These are phyloP conservation scores for Papilio helenus DNA, from an alignment of 1,140 invertebrate genomes.

Conservation along the genomic window DNA sequence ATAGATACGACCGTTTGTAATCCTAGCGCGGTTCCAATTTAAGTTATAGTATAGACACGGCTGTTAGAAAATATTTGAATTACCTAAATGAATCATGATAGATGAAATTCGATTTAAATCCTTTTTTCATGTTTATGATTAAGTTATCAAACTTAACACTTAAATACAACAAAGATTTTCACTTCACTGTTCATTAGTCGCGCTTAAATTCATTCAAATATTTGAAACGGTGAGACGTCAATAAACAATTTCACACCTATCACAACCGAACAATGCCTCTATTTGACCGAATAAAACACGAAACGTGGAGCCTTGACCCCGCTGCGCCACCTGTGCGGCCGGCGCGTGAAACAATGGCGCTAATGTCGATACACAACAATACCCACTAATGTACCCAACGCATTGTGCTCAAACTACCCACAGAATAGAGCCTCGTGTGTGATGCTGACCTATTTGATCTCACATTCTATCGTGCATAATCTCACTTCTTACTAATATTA, in stretches of 20 bases:
- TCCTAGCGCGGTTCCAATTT: background rate
- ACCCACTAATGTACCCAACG: constrained; percentile 25
- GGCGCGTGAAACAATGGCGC: constrained; percentile 34
- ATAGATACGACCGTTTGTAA: constrained; percentile 1
- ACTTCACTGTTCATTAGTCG: constrained; percentile 8
- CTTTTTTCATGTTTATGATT: background rate
- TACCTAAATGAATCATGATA: background rate
- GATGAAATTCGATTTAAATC: background rate
- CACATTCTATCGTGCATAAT: background rate
- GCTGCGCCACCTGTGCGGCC: constrained; percentile 29
- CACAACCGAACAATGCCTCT: constrained; percentile 22
- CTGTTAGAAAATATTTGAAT: background rate
- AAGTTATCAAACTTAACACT: constrained; percentile 11
- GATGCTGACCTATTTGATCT: constrained; percentile 16
- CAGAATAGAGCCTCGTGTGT: background rate
- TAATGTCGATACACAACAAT: constrained; percentile 36
- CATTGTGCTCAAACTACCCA: constrained; percentile 34
- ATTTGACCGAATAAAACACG: constrained; percentile 30
- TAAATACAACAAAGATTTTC: background rate
- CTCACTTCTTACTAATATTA: no score
- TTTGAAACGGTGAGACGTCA: constrained; percentile 25
- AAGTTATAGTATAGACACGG: background rate
- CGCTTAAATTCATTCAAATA: constrained; percentile 23
- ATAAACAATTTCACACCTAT: constrained; percentile 28
- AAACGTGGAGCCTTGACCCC: constrained; percentile 34